Conservation (phyloP, 2,888 invertebrate species). For the Lacanobia oleracea region DNA sequence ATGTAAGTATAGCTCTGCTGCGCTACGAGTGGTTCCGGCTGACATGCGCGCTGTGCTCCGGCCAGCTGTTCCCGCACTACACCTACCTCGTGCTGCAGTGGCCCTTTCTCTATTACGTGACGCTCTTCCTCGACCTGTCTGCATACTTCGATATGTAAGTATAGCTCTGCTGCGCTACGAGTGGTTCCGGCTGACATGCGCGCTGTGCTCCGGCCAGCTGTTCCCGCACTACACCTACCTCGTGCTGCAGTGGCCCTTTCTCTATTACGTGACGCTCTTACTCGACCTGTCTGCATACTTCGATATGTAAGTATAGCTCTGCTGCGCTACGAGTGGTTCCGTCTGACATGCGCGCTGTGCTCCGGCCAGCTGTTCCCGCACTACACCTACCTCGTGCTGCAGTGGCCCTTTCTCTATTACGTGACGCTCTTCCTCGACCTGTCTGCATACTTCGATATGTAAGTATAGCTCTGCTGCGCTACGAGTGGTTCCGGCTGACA, state of each 20-base stretch:
- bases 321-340: constrained; percentile 78
- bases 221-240: constrained; percentile 80
- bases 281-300: constrained; percentile 77
- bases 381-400: constrained; percentile 77
- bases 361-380: constrained; percentile 77
- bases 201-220: constrained; percentile 74
- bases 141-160: constrained; percentile 81
- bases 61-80: constrained; percentile 78
- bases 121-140: constrained; percentile 73
- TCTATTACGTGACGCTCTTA: constrained; percentile 68
- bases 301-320: constrained; percentile 77
- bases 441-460: constrained; percentile 80
- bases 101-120: constrained; percentile 69
- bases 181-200: constrained; percentile 79
- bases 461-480: constrained; percentile 37
- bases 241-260: constrained; percentile 74
- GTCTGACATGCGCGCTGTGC: constrained; percentile 76
- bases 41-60: constrained; percentile 75
- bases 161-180: constrained; percentile 73
- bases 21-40: constrained; percentile 81
- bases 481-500: no score
- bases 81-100: constrained; percentile 78
- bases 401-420: constrained; percentile 73
- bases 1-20: constrained; percentile 73
- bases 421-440: constrained; percentile 73